Evolutionary conservation across 2,113 vertebrate genomes (phyloP).

Genomic region (Ptilonorhynchus violaceus): DNA sequence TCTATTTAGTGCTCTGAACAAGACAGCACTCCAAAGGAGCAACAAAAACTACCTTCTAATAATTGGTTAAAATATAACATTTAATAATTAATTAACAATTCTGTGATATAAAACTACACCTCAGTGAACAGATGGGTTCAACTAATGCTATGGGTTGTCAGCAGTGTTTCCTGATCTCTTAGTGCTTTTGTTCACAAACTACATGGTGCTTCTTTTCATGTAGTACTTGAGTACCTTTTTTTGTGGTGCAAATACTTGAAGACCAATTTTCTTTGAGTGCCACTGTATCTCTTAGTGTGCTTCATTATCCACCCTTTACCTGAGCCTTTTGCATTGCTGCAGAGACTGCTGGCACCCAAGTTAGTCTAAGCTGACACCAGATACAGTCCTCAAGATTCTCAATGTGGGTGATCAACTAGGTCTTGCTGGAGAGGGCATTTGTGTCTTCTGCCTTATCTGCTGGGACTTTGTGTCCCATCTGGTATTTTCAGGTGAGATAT

Average conservation of each 20-base stretch:
- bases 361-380: not conserved
- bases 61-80: not conserved
- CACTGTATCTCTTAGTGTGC: not conserved
- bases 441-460: not conserved
- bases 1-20: not conserved
- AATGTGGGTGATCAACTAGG: not conserved
- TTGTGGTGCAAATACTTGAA: not conserved
- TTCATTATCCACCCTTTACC: not conserved
- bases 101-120: not conserved
- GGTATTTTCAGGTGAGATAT: not conserved
- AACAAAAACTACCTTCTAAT: not conserved
- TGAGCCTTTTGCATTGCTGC: not conserved
- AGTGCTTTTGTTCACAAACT: not conserved
- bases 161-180: not conserved
- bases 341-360: not conserved
- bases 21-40: not conserved
- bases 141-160: not conserved
- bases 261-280: not conserved
- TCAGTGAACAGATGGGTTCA: not conserved
- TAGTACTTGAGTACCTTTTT: not conserved
- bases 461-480: not conserved
- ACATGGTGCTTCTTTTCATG: not conserved
- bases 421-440: not conserved
- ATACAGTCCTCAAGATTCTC: not conserved
- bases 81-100: not conserved